These are phyloP conservation scores for Clinocottus analis DNA, from an alignment of 2,113 vertebrate species.

Conservation along the genomic window DNA sequence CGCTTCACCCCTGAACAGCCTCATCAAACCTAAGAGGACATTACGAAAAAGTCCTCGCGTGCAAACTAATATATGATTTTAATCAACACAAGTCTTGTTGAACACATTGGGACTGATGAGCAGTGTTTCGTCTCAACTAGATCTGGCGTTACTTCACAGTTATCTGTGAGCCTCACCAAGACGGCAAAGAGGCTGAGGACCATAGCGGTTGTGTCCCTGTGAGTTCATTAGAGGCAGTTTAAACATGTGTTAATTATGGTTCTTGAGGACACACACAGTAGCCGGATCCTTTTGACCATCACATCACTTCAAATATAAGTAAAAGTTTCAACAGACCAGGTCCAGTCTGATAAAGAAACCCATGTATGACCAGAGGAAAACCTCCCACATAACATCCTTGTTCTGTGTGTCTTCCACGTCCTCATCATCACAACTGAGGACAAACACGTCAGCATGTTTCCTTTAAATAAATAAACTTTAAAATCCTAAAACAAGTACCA, in stretches of 20 bases:
- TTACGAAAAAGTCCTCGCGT: neutral
- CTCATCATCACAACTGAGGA: neutral
- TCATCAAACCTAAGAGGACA: neutral
- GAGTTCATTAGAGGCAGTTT: constrained; percentile 19
- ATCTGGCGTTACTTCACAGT: neutral
- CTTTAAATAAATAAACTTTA: constrained; percentile 13
- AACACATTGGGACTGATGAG: constrained; percentile 5
- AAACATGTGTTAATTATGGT: neutral
- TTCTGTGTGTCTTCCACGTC: neutral
- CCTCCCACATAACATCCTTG: neutral
- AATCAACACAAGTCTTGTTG: constrained; percentile 6
- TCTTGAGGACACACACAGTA: constrained; percentile 5
- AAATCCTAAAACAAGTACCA: constrained; percentile 37
- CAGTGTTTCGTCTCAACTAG: neutral
- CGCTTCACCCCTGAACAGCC: neutral
- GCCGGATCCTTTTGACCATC: neutral
- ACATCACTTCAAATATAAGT: constrained; percentile 9
- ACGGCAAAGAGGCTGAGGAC: neutral
- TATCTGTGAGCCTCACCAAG: neutral
- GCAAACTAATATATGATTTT: neutral
- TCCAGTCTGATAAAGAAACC: neutral
- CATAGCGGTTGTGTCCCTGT: neutral
- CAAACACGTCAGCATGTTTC: neutral
- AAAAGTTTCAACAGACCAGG: neutral
- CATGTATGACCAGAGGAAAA: neutral